Conservation (phyloP, 2,797 vertebrate species). For the Macropodus opercularis region DNA sequence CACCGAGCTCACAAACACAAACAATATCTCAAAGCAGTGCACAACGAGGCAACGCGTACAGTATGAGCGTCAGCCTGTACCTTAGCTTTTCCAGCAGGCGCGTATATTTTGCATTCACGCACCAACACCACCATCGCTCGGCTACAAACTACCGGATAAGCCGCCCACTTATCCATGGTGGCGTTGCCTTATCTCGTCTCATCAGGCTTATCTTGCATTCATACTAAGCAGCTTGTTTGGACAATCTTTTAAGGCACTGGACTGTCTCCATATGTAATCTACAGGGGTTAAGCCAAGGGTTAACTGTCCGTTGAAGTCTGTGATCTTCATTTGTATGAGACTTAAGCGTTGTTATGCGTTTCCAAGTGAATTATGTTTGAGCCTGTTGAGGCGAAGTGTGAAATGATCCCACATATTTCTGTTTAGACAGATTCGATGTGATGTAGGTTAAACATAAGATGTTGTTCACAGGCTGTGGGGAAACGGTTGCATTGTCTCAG, state of each 20-base stretch:
- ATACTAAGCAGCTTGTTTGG: constrained; percentile 57
- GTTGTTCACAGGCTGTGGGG: too few species aligned
- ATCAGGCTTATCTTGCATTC: constrained; percentile 39
- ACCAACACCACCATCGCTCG: background rate
- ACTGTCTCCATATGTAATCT: background rate
- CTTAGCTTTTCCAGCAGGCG: background rate
- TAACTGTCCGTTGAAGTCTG: background rate
- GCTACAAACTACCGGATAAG: constrained; percentile 33
- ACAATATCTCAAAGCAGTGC: background rate
- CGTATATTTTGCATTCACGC: too few species aligned
- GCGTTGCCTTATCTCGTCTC: constrained; percentile 49
- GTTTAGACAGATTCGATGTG: too few species aligned
- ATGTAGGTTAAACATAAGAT: too few species aligned
- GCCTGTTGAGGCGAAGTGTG: background rate
- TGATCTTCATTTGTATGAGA: background rate
- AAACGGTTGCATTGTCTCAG: background rate
- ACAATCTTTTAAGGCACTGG: constrained; percentile 34
- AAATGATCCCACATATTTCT: too few species aligned
- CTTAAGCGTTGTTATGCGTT: background rate
- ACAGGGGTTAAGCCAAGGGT: background rate
- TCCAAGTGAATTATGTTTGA: background rate
- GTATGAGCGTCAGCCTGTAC: background rate
- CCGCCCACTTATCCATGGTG: constrained; percentile 35
- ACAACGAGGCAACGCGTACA: too few species aligned
- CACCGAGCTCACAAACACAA: background rate